Evolutionary conservation across 2,797 vertebrate genomes (phyloP), one percentile per base, ranked within the genome.

Genomic region (Lacerta agilis): DNA sequence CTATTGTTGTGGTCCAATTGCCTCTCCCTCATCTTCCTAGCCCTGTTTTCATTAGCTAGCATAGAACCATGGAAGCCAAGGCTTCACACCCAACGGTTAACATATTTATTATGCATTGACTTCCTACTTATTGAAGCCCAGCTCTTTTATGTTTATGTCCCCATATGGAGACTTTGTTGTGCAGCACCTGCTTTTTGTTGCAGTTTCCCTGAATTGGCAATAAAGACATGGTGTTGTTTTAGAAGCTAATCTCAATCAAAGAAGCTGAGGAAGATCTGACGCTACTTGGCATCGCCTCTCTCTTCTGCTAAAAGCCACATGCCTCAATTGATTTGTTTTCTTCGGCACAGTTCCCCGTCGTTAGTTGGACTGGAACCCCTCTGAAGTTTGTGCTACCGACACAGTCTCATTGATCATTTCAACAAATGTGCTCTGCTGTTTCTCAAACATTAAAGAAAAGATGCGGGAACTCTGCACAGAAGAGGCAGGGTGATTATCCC

Each of bases 121-220:
- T 94, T 92, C 73, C 83, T 85, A 55, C 66, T 81, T 89, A 85
- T 61, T 81, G 82, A 85, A 85, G 87, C 78, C 72, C 83, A 61
- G 64, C 18, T 29, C 91, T 93, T 79, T 55, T 77, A 78, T 86
- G 58, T 73, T 93, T 83, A 17, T 86, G 87, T 91, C 88, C 94
- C 86, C 75, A 72, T 66, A 78, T 78, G 83, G 79, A 61, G 64
- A 61, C 83, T 94, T 93, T 92, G 90, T 85, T 89, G 82, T 1
- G 0, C 85, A 86, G 90, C 85, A 91, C 93, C 90, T 92, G 90
- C 83, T 87, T 92, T 95, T 93, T 95, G 89, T 93, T 93, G 91
- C 79, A 87, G 86, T 93, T 93, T 91, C 86, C 87, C 2, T 2
- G 85, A 93, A 89, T 66, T 90, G 88, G 88, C 85, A 91, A 87